A percentile compares a stretch with the other conserved stretches of the same genome.
phyloP scores from a whole-genome alignment of 2,113 vertebrate genomes.

The Macrotus californicus region DNA sequence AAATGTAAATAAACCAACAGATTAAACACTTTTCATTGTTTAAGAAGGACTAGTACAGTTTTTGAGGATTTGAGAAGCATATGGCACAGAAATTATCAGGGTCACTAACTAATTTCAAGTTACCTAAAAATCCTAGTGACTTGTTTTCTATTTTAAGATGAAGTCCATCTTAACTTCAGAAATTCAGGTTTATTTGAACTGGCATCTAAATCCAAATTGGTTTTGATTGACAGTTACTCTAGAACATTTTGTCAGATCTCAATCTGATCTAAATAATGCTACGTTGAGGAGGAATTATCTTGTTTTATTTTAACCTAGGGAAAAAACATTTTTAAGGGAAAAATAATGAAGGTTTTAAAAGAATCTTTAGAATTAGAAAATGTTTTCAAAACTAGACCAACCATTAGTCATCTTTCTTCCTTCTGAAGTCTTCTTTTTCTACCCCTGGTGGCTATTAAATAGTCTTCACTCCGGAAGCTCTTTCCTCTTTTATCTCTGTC shows the following conservation, averaged over 20 bases:
- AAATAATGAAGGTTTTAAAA: constrained; percentile 6
- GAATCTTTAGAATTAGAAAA: background rate
- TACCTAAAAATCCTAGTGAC: background rate
- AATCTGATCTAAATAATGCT: constrained; percentile 16
- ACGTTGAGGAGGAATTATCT: background rate
- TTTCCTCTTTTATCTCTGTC: background rate
- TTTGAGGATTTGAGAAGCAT: constrained; percentile 9
- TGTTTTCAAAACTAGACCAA: constrained; percentile 42
- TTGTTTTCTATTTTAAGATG: constrained; percentile 41
- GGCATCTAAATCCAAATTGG: background rate
- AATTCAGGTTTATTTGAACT: constrained; percentile 1
- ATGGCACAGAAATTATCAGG: background rate
- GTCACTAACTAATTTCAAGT: constrained; percentile 27
- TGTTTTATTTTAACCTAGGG: background rate
- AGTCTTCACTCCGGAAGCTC: constrained; percentile 7
- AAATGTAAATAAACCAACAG: background rate
- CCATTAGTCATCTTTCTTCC: background rate
- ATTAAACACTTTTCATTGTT: background rate
- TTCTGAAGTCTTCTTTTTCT: background rate
- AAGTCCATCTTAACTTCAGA: background rate
- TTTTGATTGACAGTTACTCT: background rate
- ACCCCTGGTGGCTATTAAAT: background rate
- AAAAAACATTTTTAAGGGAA: background rate
- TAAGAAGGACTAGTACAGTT: background rate
- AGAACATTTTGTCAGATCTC: constrained; percentile 31